phyloP scores from a whole-genome alignment of 2,888 invertebrate species.

The Coleophora flavipennella region DNA sequence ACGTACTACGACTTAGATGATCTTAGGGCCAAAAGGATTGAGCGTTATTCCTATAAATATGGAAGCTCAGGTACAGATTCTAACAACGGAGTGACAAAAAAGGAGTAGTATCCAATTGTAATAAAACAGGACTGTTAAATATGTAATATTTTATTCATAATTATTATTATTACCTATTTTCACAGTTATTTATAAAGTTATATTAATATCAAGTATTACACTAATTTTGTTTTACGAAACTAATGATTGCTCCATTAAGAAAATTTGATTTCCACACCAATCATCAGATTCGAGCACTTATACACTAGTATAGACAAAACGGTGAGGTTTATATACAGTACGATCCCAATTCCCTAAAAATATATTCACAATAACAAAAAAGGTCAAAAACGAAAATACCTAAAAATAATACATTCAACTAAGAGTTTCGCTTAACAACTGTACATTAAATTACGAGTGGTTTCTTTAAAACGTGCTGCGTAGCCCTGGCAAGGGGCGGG shows the following conservation, averaged over 20 bases:
- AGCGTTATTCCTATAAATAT: too few relatives aligned
- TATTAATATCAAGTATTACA: conserved; percentile 74
- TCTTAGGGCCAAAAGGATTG: too few relatives aligned
- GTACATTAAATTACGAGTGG: conserved; percentile 69
- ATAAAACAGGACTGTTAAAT: conserved; percentile 55
- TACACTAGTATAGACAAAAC: conserved; percentile 60
- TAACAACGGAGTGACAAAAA: too few relatives aligned
- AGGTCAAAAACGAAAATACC: conserved; percentile 54
- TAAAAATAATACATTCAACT: conserved; percentile 66
- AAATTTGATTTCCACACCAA: conserved; percentile 70
- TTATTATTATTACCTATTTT: conserved; percentile 73
- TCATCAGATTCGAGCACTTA: conserved; percentile 64
- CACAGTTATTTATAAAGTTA: conserved; percentile 75
- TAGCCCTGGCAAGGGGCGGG: conserved; percentile 54
- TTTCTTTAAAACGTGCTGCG: conserved; percentile 62
- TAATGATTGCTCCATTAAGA: conserved; percentile 71
- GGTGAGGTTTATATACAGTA: conserved; percentile 75
- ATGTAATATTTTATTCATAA: conserved; percentile 74
- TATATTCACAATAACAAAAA: conserved; percentile 78
- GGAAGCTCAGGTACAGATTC: too few relatives aligned
- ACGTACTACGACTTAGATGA: too few relatives aligned
- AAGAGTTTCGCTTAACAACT: conserved; percentile 68
- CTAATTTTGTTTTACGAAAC: conserved; percentile 69
- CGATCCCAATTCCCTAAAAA: conserved; percentile 81
- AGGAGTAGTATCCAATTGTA: too few relatives aligned